A percentile compares a stretch with the other conserved stretches of the same genome.
These are phyloP conservation scores for Astreopora myriophthalma DNA, from an alignment of 64 coral and sea anemone species.

Conservation along the genomic window DNA sequence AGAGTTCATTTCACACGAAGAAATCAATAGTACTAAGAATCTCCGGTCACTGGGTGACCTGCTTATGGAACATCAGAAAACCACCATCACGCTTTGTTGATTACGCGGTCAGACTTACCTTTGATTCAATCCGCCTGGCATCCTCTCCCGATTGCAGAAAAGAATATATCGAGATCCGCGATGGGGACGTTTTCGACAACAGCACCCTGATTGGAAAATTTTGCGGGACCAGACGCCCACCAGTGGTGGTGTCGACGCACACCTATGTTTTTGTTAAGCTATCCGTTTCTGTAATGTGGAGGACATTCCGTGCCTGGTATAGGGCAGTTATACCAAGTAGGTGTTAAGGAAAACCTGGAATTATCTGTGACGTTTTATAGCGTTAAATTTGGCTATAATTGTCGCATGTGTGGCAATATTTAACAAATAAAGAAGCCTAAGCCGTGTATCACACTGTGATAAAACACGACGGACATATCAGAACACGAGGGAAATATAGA, in stretches of 20 bases:
- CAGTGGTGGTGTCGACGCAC: neutral
- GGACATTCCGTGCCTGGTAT: neutral
- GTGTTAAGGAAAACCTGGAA: neutral
- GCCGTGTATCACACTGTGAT: no score
- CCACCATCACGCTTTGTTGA: neutral
- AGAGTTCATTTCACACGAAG: no score
- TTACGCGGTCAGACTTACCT: neutral
- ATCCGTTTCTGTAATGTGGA: neutral
- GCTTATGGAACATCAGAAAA: neutral
- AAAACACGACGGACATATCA: no score
- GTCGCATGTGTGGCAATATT: no score
- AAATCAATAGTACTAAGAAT: no score
- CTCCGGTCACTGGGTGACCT: neutral
- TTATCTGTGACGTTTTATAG: neutral
- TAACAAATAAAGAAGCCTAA: no score
- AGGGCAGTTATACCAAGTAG: neutral
- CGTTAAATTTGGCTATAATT: no score
- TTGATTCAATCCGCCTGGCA: neutral
- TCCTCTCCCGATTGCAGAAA: neutral
- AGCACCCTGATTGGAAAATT: neutral
- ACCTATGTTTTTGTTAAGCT: constrained; percentile 9
- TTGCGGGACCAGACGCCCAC: neutral
- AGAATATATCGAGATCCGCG: neutral
- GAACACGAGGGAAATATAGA: no score
- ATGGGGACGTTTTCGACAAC: neutral